Percentiles rank a stretch among this genome's conserved stretches.
Conservation (phyloP, 2,888 invertebrate genomes). For the Oscheius onirici region DNA sequence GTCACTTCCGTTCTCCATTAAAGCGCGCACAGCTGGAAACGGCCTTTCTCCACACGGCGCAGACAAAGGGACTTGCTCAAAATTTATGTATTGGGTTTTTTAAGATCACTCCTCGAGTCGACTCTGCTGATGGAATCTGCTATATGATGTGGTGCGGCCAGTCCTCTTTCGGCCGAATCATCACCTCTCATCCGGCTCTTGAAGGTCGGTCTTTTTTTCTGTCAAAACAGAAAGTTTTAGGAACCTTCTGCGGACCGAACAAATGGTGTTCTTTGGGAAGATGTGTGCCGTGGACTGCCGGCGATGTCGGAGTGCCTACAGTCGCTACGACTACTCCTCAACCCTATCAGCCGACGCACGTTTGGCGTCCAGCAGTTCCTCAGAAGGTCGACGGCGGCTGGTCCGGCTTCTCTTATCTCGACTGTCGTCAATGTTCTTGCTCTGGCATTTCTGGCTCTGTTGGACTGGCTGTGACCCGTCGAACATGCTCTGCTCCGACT, state of each 20-base stretch:
- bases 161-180: conserved; percentile 67
- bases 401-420: conserved; percentile 65
- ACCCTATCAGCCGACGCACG: conserved; percentile 26
- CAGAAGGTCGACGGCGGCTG: conserved; percentile 68
- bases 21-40: conserved; percentile 31
- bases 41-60: conserved; percentile 10
- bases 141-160: conserved; percentile 72
- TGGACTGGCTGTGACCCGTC: conserved; percentile 35
- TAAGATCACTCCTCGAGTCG: conserved; percentile 68
- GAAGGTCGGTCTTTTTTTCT: conserved; percentile 52
- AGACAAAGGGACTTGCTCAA: conserved; percentile 25
- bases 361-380: conserved; percentile 31
- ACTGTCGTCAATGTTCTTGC: conserved; percentile 67
- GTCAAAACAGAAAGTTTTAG: conserved; percentile 33
- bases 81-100: conserved; percentile 25
- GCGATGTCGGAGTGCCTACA: conserved; percentile 8
- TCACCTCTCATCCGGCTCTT: conserved; percentile 70
- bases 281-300: conserved; percentile 68
- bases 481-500: conserved; percentile 67
- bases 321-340: conserved; percentile 35
- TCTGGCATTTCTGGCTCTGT: conserved; percentile 51
- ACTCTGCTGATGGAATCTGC: conserved; percentile 70
- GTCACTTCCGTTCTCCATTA: conserved; percentile 32
- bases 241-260: conserved; percentile 68
- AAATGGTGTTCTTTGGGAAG: conserved; percentile 70